phyloP scores from a whole-genome alignment of 2,113 vertebrate species.

The Thalassarche chlororhynchos region DNA sequence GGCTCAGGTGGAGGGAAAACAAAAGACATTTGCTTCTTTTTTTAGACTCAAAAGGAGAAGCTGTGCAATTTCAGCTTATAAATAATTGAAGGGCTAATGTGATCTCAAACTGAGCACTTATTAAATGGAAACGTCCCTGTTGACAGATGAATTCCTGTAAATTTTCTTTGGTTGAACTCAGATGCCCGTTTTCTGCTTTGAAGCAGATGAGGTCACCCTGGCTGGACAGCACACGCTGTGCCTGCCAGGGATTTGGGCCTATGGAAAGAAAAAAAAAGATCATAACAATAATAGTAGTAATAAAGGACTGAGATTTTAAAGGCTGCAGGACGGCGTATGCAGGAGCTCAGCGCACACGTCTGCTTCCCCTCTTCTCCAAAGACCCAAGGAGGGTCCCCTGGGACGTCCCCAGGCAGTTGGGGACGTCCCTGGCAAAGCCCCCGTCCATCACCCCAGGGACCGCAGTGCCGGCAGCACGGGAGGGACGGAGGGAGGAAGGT shows the following conservation, averaged over 20 bases:
- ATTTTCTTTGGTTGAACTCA: slow-evolving; percentile 60
- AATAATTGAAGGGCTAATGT: slow-evolving; percentile 62
- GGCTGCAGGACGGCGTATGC: background rate
- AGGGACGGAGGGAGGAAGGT: background rate
- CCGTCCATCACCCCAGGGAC: fast-evolving
- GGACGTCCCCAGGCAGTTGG: background rate
- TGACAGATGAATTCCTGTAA: slow-evolving; percentile 68
- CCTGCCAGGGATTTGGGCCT: slow-evolving; percentile 4
- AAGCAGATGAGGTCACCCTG: slow-evolving; percentile 60
- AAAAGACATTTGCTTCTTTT: slow-evolving; percentile 16
- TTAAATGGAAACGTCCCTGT: slow-evolving; percentile 63
- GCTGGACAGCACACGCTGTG: slow-evolving; percentile 44
- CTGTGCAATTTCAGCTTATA: slow-evolving; percentile 34
- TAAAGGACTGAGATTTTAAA: background rate
- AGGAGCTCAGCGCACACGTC: background rate
- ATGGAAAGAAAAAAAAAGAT: background rate
- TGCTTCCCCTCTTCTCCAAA: background rate
- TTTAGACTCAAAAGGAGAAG: background rate
- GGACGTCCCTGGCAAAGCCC: background rate
- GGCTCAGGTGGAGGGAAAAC: background rate
- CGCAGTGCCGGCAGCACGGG: fast-evolving
- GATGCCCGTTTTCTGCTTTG: slow-evolving; percentile 17
- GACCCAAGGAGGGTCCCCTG: background rate
- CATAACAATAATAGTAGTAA: background rate
- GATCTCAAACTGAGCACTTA: slow-evolving; percentile 63